Conservation (phyloP, 2,888 invertebrate genomes). For the Spilosoma lubricipeda region DNA sequence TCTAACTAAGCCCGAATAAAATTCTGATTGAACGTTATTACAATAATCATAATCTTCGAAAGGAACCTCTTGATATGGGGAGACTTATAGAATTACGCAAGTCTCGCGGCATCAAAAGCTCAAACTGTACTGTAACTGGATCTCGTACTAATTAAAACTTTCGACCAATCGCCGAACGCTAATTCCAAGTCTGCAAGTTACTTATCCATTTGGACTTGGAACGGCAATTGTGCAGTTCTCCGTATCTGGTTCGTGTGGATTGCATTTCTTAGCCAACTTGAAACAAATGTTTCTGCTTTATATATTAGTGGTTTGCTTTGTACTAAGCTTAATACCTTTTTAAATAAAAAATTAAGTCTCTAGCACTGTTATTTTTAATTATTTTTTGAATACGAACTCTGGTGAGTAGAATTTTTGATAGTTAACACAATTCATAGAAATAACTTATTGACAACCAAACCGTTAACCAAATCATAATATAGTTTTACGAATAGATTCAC, state of each 20-base stretch:
- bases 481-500: too few species aligned
- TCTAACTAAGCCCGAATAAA: not conserved
- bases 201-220: slow-evolving; percentile 46
- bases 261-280: slow-evolving; percentile 28
- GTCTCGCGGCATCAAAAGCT: slow-evolving; percentile 44
- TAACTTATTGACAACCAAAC: too few species aligned
- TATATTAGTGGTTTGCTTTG: not conserved
- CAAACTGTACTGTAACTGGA: slow-evolving; percentile 50
- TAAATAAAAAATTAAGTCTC: not conserved
- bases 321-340: not conserved
- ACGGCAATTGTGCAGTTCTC: slow-evolving; percentile 43
- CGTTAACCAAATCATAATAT: too few species aligned
- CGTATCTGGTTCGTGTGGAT: slow-evolving; percentile 31
- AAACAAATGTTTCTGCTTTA: not conserved
- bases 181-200: slow-evolving; percentile 47
- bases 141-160: slow-evolving; percentile 59
- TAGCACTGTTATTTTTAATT: too few species aligned
- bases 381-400: too few species aligned
- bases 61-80: slow-evolving; percentile 26
- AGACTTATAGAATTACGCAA: slow-evolving; percentile 32
- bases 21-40: slow-evolving; percentile 14
- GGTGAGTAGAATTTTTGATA: too few species aligned
- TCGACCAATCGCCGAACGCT: slow-evolving; percentile 53
- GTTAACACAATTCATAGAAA: too few species aligned
- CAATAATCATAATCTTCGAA: slow-evolving; percentile 39